These are phyloP conservation scores for Mionectes olivaceus DNA, from an alignment of 2,797 vertebrate species.

Conservation along the genomic window DNA sequence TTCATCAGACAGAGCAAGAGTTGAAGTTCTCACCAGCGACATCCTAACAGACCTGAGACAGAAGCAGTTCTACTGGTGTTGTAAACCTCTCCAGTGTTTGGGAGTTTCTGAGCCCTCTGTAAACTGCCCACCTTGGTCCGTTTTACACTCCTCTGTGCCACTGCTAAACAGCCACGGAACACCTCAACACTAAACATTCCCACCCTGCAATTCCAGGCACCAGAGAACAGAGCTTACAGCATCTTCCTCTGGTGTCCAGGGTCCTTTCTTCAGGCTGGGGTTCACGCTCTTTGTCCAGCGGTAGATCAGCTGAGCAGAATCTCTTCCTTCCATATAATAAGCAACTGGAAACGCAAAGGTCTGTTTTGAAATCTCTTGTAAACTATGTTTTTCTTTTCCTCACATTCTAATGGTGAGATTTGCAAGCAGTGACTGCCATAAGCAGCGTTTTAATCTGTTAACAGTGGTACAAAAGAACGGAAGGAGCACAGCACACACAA, in stretches of 20 bases:
- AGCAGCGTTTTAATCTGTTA: background rate
- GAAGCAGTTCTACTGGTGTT: background rate
- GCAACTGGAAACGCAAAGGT: slow-evolving; percentile 79
- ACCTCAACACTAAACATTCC: background rate
- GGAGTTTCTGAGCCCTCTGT: background rate
- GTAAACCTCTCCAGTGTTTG: background rate
- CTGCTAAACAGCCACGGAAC: background rate
- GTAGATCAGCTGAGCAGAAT: slow-evolving; percentile 87
- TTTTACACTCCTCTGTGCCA: background rate
- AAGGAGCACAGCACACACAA: background rate
- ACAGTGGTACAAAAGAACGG: background rate
- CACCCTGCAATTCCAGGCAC: background rate
- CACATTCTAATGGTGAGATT: background rate
- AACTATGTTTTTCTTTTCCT: background rate
- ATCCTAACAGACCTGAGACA: background rate
- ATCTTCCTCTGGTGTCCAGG: slow-evolving; percentile 89
- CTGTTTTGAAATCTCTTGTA: background rate
- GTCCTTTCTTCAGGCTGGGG: slow-evolving; percentile 86
- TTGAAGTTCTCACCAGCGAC: background rate
- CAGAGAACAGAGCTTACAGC: slow-evolving; percentile 63
- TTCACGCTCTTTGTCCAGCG: slow-evolving; percentile 91
- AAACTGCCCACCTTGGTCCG: rapidly evolving
- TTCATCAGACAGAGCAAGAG: background rate
- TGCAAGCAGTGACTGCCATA: background rate
- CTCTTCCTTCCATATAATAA: slow-evolving; percentile 93